Evolutionary conservation across 2,113 vertebrate species (phyloP), one percentile per base, ranked within the genome.

Genomic region (Sylvietta virens): DNA sequence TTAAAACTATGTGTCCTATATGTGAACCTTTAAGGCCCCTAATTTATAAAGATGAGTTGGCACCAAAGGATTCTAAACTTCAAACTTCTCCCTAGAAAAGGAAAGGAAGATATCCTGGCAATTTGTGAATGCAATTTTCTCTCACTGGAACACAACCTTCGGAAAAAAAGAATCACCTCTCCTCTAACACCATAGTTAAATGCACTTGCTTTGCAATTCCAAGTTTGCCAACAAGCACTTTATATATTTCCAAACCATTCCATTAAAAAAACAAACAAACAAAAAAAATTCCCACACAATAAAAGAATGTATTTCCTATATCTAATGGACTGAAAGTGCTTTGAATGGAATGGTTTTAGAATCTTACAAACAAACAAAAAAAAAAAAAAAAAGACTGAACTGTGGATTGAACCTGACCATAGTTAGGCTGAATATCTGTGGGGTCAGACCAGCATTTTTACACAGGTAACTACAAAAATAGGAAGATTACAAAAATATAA

Each of bases 291-390:
- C 90, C 86, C 92, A 92, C 91, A 92, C 94, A 97, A 94, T 64
- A 90, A 86, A 97, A 97, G 95, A 97, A 96, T 85, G 92, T 84
- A 96, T 94, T 90, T 94, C 97, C 96, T 97, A 97, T 90, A 96
- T 97, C 98, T 97, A 96, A 97, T 98, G 97, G 98, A 98, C 98
- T 97, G 97, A 99, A 99, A 99, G 99, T 99, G 99, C 99, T 98
- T 98, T 98, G 98, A 98, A 98, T 98, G 98, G 99, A 99, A 99
- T 98, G 98, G 98, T 98, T 98, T 98, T 96, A 98, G 98, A 98
- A 98, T 82, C 95, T 85, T 64, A 94, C 79, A 74, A 77, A 97
- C 96, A 40, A 94, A 90, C 42, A 17, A 86, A 27, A n/a, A 67
- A 26, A 42, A 37, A 47, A 85, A 56, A 78, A 65, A 42, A 91